Conservation (phyloP, 2,113 vertebrate species). For the Forbesichthys papilliferus region DNA sequence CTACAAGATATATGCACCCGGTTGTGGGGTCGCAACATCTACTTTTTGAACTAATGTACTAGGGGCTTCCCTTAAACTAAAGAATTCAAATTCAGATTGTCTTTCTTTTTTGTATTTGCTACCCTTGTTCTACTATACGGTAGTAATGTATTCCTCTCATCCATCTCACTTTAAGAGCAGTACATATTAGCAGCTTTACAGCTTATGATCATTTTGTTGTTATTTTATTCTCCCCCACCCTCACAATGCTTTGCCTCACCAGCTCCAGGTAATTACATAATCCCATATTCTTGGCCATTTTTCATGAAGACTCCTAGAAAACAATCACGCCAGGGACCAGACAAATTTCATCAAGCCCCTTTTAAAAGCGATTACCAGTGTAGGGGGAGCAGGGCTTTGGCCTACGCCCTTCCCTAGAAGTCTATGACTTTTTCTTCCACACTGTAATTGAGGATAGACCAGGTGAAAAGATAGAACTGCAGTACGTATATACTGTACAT, state of each 20-base stretch:
- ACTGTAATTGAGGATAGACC: too few relatives aligned
- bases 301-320: constrained; percentile 76
- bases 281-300: constrained; percentile 76
- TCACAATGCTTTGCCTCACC: constrained; percentile 57
- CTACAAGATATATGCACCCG: too few relatives aligned
- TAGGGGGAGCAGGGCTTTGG: constrained; percentile 41
- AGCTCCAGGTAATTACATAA: constrained; percentile 72
- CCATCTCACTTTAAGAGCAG: constrained; percentile 46
- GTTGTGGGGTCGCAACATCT: neutral
- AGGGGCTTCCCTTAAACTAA: constrained; percentile 12
- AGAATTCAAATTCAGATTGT: constrained; percentile 19
- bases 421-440: too few relatives aligned
- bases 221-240: constrained; percentile 44
- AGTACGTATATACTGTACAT: too few relatives aligned
- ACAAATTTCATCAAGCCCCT: constrained; percentile 72
- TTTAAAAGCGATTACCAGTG: constrained; percentile 67
- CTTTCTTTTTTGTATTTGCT: constrained; percentile 29
- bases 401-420: constrained; percentile 24
- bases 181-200: constrained; percentile 63
- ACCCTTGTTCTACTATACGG: constrained; percentile 39
- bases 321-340: constrained; percentile 70
- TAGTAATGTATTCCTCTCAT: constrained; percentile 33
- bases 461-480: too few relatives aligned
- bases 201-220: constrained; percentile 45
- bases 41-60: constrained; percentile 1